Evolutionary conservation across 2,797 vertebrate species (phyloP).

Genomic region (Alauda arvensis): DNA sequence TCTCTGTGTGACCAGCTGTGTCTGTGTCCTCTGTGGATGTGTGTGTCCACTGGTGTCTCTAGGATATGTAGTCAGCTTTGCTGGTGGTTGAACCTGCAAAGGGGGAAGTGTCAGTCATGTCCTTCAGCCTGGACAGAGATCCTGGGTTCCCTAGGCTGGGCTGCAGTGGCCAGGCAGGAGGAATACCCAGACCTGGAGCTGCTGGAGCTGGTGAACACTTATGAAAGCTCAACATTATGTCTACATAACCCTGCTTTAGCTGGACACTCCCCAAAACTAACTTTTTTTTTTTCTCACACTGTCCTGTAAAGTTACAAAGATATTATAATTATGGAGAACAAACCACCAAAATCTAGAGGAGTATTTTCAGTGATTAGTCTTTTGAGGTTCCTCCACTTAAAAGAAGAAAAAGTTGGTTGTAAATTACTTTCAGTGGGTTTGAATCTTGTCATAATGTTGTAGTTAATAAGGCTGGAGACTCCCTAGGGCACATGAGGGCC

Average conservation of each 20-base stretch:
- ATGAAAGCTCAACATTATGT: neutral
- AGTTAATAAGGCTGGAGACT: neutral
- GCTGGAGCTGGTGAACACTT: neutral
- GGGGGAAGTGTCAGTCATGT: fast-evolving
- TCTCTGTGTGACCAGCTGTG: fast-evolving
- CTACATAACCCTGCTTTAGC: neutral
- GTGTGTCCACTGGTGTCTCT: neutral
- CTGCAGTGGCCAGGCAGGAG: neutral
- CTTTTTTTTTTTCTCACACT: neutral
- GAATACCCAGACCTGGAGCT: neutral
- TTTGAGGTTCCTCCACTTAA: neutral
- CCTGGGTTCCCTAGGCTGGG: fast-evolving
- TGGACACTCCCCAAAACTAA: neutral
- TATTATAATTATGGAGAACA: neutral
- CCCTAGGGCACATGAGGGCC: neutral
- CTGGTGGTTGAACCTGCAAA: neutral
- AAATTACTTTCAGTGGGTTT: neutral
- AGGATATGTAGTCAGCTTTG: neutral
- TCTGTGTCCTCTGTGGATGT: neutral
- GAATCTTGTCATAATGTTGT: neutral
- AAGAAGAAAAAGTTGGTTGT: neutral
- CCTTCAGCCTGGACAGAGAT: neutral
- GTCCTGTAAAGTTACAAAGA: neutral
- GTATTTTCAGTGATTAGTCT: neutral
- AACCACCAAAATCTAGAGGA: neutral